Conservation (phyloP, 2,888 invertebrate genomes). For the Steinernema carpocapsae region DNA sequence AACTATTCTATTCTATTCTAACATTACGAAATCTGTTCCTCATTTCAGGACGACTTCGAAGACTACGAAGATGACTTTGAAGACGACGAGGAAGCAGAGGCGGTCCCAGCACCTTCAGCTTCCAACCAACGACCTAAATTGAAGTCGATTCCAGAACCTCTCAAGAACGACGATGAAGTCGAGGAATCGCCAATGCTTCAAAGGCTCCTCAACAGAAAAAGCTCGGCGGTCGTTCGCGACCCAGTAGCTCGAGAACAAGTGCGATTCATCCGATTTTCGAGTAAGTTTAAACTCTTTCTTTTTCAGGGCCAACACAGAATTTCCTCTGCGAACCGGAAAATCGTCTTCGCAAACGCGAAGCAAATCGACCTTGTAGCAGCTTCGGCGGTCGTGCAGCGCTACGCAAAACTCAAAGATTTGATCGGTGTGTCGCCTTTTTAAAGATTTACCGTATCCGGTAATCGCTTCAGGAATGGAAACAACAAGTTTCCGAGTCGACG, state of each 20-base stretch:
- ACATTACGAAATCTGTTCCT: not conserved
- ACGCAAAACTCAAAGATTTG: conserved; percentile 9
- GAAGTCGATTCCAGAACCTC: too few species aligned
- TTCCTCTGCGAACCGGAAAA: conserved; percentile 20
- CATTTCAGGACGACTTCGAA: conserved; percentile 27
- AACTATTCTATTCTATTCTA: not conserved
- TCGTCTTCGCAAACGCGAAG: conserved; percentile 22
- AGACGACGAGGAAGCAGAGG: not conserved
- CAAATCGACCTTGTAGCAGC: conserved; percentile 10
- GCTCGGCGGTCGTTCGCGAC: not conserved
- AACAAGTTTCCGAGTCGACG: conserved; percentile 1
- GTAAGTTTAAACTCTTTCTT: too few species aligned
- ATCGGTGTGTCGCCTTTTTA: not conserved
- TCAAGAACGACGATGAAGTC: not conserved
- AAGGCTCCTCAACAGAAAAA: not conserved
- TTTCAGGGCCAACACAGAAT: not conserved
- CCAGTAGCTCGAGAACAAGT: not conserved
- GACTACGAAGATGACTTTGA: conserved; percentile 29
- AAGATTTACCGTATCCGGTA: not conserved
- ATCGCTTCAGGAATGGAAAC: not conserved
- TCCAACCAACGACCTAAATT: not conserved
- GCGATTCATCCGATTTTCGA: too few species aligned
- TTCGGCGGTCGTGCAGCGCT: conserved; percentile 4
- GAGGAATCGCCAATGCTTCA: conserved; percentile 27
- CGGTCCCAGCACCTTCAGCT: not conserved